These are phyloP conservation scores for Isichthys henryi DNA, from an alignment of 2,113 vertebrate genomes.

Conservation along the genomic window DNA sequence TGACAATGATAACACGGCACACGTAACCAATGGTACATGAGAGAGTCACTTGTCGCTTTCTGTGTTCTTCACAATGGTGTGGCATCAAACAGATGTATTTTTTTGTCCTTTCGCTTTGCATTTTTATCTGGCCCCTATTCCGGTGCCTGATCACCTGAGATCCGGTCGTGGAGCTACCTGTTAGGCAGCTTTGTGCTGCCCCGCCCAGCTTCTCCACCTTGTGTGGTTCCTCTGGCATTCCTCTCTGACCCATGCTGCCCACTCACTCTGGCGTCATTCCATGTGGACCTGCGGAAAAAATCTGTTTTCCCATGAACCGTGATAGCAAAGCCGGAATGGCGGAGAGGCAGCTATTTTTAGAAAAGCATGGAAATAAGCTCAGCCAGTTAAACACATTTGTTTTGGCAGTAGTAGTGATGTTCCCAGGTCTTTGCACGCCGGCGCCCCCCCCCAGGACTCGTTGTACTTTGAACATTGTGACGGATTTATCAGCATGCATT, in stretches of 20 bases:
- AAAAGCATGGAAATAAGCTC: slow-evolving; percentile 30
- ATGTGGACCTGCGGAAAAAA: slow-evolving; percentile 32
- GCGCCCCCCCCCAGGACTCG: neutral
- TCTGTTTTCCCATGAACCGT: slow-evolving; percentile 44
- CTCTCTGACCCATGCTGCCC: slow-evolving; percentile 23
- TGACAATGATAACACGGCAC: neutral
- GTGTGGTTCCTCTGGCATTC: neutral
- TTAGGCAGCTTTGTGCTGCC: neutral
- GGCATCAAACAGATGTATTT: neutral
- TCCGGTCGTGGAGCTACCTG: neutral
- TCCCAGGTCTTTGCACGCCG: neutral
- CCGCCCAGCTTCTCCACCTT: neutral
- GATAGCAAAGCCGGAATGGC: slow-evolving; percentile 16
- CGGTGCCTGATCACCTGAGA: neutral
- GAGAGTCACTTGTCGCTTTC: neutral
- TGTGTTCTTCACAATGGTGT: neutral
- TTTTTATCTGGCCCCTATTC: neutral
- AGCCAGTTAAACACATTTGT: slow-evolving; percentile 48
- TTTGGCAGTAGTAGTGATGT: slow-evolving; percentile 11
- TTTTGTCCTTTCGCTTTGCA: neutral
- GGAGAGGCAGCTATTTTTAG: slow-evolving; percentile 52
- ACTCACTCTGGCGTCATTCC: slow-evolving; percentile 26
- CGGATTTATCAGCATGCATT: neutral
- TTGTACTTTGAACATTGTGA: neutral
- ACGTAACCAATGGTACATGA: neutral